These are phyloP conservation scores for Dioctria rufipes DNA, from an alignment of 2,888 invertebrate species.

Conservation along the genomic window DNA sequence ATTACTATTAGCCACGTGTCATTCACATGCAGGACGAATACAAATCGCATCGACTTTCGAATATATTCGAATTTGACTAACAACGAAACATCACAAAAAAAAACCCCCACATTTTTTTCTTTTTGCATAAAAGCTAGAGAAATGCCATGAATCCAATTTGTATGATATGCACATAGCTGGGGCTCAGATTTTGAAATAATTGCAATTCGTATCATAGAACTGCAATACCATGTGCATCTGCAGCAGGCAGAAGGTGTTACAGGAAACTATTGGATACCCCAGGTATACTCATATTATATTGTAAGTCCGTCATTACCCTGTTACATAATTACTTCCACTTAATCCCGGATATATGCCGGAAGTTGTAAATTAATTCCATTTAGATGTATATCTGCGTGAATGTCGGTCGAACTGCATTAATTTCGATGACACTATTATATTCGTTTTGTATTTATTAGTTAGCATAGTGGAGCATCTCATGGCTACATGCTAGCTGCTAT, in stretches of 20 bases:
- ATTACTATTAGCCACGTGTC: not conserved
- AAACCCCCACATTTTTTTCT: too few species aligned
- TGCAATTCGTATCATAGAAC: too few species aligned
- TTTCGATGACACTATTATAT: constrained; percentile 16
- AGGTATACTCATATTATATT: not conserved
- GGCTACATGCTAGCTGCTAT: not conserved
- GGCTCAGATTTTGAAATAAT: not conserved
- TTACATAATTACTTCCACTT: constrained; percentile 41
- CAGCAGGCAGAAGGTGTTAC: constrained; percentile 11
- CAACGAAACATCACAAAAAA: too few species aligned
- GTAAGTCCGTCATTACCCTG: constrained; percentile 10
- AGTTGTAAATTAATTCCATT: constrained; percentile 41
- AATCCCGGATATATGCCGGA: constrained; percentile 46
- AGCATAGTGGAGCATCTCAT: not conserved
- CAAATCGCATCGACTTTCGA: constrained; percentile 27
- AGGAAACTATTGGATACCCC: not conserved
- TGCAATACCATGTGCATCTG: not conserved
- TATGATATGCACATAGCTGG: constrained; percentile 17
- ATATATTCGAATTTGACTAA: constrained; percentile 4
- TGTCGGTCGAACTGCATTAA: constrained; percentile 30
- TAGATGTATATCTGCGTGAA: constrained; percentile 32
- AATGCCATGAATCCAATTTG: constrained; percentile 43
- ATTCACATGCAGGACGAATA: constrained; percentile 6
- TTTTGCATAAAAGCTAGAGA: constrained; percentile 14
- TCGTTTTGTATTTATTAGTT: not conserved